Base-by-base conservation (phyloP, 1,140 invertebrate genomes). In the Aphaenogaster floridana region DNA sequence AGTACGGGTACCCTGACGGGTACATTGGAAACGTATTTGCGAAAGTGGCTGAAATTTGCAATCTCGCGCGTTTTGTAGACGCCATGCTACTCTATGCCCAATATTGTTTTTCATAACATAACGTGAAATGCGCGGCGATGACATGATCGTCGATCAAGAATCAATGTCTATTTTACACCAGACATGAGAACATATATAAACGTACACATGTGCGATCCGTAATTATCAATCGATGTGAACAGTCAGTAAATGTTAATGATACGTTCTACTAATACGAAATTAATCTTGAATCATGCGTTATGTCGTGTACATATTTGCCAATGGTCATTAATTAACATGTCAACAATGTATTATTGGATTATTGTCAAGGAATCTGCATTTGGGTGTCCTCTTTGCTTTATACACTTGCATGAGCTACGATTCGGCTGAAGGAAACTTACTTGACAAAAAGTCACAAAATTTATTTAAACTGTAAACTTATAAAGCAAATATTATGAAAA, bases 51-150 rank as follows among this genome's bases (percentile, higher is more conserved):
- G 45, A 76, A 83, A 83, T 83, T 74, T 74, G 69, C 69, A 61
- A 76, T 74, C 80, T 48, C 42, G 52, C 17, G 52, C 13, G 34
- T 54, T 84, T 84, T 61, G n/a, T 76, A 61, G 54, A 7, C 34
- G 50, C 28, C 39, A 9, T 8, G 57, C 72, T 48, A 63, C 13
- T 34, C 21, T 48, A n/a, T 34, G 8, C 4, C 39, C 54, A 63
- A 84, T 84, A 84, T 84, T 84, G 69, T 84, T 84, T 84, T 76
- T 84, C 80, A 84, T 50, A 84, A 84, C 42, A 76, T 21, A n/a
- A 61, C 17, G 15, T 13, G 36, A 74, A 84, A 50, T 36, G 13
- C n/a, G 28, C 57, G 42, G 13, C 42, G 45, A 61, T 61, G 57
- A 84, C 69, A 50, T 74, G n/a, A 84, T 84, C 36, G 54, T 50